These are phyloP conservation scores for Oryzias melastigma DNA, from an alignment of 2,113 vertebrate species.

Conservation along the genomic window DNA sequence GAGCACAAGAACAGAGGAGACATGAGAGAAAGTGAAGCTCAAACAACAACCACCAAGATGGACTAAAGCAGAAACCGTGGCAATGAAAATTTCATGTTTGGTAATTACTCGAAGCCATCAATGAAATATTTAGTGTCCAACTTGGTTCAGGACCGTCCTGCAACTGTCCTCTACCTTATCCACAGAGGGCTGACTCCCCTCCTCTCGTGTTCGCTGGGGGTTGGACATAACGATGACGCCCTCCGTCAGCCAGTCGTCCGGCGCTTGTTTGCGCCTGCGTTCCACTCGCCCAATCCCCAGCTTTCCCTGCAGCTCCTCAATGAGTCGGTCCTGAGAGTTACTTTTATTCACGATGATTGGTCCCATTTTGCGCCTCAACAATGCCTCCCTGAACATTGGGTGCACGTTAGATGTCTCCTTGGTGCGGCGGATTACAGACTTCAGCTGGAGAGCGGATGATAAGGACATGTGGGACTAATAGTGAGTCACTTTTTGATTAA, in stretches of 20 bases:
- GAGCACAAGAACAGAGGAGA: constrained; percentile 11
- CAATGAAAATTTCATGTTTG: constrained; percentile 2
- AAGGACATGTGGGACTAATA: constrained; percentile 32
- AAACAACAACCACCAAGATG: constrained; percentile 1
- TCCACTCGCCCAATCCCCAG: constrained; percentile 86
- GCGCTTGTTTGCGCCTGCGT: constrained; percentile 67
- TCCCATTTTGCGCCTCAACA: constrained; percentile 86
- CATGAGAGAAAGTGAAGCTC: constrained; percentile 10
- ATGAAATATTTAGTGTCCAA: constrained; percentile 3
- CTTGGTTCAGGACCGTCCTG: constrained; percentile 1
- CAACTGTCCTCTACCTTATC: constrained; percentile 76
- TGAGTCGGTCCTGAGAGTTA: constrained; percentile 87
- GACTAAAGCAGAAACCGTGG: background rate
- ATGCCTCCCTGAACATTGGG: constrained; percentile 90
- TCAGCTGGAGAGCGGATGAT: constrained; percentile 81
- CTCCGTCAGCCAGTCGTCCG: constrained; percentile 90
- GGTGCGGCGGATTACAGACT: constrained; percentile 95
- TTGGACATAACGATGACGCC: constrained; percentile 88
- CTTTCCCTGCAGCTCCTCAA: constrained; percentile 91
- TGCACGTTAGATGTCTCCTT: constrained; percentile 91
- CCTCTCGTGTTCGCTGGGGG: constrained; percentile 80
- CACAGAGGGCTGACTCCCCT: constrained; percentile 80
- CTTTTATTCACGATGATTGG: constrained; percentile 89
- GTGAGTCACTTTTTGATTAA: constrained; percentile 14
- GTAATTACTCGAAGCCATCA: constrained; percentile 6